Percentiles rank a stretch among this genome's conserved stretches.
Evolutionary conservation across 2,888 invertebrate species (phyloP).

Genomic region (Diloba caeruleocephala): DNA sequence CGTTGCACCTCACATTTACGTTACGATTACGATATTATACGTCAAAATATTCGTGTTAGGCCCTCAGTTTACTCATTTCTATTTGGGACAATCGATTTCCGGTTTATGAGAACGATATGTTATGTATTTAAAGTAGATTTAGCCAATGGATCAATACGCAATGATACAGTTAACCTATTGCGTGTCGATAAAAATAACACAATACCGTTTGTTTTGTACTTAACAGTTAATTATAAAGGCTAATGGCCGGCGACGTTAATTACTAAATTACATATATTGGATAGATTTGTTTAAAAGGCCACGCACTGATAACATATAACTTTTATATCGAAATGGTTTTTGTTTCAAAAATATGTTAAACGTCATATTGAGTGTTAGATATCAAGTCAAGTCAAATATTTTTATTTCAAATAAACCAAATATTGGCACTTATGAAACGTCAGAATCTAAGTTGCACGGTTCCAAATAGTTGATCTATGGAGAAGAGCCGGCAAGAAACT

Average conservation of each 20-base stretch:
- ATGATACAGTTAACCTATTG: slow-evolving; percentile 19
- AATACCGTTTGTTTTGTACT: slow-evolving; percentile 32
- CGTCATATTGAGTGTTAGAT: background rate
- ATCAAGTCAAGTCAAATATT: background rate
- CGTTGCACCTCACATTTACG: too few species aligned
- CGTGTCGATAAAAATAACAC: slow-evolving; percentile 37
- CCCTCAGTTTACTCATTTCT: too few species aligned
- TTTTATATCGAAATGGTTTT: slow-evolving; percentile 21
- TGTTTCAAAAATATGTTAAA: slow-evolving; percentile 5
- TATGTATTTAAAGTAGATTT: background rate
- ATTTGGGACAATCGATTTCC: too few species aligned
- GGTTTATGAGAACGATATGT: background rate
- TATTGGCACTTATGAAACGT: too few species aligned
- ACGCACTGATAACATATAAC: slow-evolving; percentile 29
- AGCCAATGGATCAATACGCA: slow-evolving; percentile 24
- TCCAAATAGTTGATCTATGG: too few species aligned
- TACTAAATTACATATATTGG: slow-evolving; percentile 16
- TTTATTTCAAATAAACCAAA: too few species aligned
- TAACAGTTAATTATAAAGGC: slow-evolving; percentile 42
- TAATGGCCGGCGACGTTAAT: slow-evolving; percentile 40
- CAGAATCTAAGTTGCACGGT: too few species aligned
- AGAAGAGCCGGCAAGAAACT: too few species aligned
- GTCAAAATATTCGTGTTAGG: too few species aligned
- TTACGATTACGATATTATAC: too few species aligned
- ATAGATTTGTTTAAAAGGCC: slow-evolving; percentile 35